phyloP scores from a whole-genome alignment of 2,113 vertebrate species.

The Sus scrofa region T2T-Sscrofa CM000816.6:8636501-8637000 shows the following conservation, averaged over 20 bases:
- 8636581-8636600: background rate
- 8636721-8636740: background rate
- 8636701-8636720: fast-evolving
- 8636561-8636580: background rate
- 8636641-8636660: background rate
- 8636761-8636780: fast-evolving
- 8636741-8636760: background rate
- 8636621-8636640: background rate
- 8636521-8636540: background rate
- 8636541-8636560: fast-evolving
- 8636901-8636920: background rate
- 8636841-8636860: background rate
- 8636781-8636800: background rate
- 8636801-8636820: fast-evolving
- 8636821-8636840: background rate
- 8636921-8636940: background rate
- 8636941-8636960: background rate
- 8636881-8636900: background rate
- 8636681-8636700: background rate
- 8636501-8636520: conserved; percentile 45
- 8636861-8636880: background rate
- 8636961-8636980: background rate
- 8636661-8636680: fast-evolving
- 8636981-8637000: background rate
- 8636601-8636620: background rate